Percentiles rank a stretch among this genome's conserved stretches.
Conservation (phyloP, 2,113 vertebrate genomes). For the Ictalurus punctatus region DNA sequence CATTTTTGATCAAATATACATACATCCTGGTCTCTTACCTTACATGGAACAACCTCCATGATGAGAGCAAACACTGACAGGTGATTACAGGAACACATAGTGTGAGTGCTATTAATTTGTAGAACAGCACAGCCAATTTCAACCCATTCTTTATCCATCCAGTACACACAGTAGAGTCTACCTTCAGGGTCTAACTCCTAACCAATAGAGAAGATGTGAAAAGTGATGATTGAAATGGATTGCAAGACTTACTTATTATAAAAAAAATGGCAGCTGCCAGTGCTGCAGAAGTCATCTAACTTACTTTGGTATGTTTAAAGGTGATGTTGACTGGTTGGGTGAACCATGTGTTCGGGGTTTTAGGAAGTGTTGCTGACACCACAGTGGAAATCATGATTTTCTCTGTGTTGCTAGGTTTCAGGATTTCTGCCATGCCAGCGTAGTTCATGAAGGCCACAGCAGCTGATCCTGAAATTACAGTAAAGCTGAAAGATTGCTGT, state of each 20-base stretch:
- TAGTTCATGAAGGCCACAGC: conserved; percentile 39
- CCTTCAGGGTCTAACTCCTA: background rate
- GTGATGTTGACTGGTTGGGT: conserved; percentile 41
- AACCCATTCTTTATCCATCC: conserved; percentile 55
- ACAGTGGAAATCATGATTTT: conserved; percentile 37
- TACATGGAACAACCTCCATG: conserved; percentile 47
- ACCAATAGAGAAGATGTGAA: background rate
- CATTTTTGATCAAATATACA: background rate
- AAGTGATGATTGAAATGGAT: background rate
- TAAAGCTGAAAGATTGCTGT: background rate
- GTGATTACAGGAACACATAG: conserved; percentile 70
- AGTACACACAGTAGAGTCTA: conserved; percentile 44
- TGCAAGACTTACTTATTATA: background rate
- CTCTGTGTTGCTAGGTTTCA: background rate
- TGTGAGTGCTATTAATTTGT: conserved; percentile 43
- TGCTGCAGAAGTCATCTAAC: background rate
- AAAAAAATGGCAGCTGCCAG: too few species aligned
- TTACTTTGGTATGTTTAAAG: conserved; percentile 33
- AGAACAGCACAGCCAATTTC: background rate
- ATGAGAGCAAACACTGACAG: conserved; percentile 78
- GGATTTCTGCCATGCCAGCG: background rate
- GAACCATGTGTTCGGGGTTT: background rate
- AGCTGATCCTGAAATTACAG: background rate
- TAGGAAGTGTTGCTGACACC: conserved; percentile 30
- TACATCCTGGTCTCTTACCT: background rate